Conservation (phyloP, 2,888 invertebrate genomes). For the Oeneis ivallda region DNA sequence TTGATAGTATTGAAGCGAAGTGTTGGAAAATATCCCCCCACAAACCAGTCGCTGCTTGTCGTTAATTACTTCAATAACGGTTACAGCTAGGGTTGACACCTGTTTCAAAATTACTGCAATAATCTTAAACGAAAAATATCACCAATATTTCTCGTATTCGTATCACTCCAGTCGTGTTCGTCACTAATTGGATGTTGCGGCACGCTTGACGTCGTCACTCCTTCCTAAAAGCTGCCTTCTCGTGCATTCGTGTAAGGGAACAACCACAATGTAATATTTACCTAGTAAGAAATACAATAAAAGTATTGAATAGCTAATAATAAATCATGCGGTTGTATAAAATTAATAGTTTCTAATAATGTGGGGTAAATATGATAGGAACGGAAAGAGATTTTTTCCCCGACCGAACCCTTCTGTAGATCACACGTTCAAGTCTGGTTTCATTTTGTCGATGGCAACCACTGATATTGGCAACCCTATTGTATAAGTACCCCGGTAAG, state of each 20-base stretch:
- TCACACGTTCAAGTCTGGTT: not conserved
- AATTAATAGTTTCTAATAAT: too few relatives aligned
- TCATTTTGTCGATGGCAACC: not conserved
- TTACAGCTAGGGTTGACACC: slow-evolving; percentile 35
- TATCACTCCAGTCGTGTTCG: too few relatives aligned
- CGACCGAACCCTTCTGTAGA: not conserved
- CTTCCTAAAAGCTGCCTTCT: too few relatives aligned
- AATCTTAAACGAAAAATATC: too few relatives aligned
- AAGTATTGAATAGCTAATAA: too few relatives aligned
- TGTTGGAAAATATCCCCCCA: slow-evolving; percentile 32
- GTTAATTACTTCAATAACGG: slow-evolving; percentile 77
- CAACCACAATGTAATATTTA: too few relatives aligned
- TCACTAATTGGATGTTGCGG: too few relatives aligned
- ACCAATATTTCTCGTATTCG: too few relatives aligned
- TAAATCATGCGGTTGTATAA: too few relatives aligned
- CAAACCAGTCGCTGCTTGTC: slow-evolving; percentile 70
- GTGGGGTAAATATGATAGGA: not conserved
- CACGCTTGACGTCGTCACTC: too few relatives aligned
- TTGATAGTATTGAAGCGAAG: slow-evolving; percentile 6
- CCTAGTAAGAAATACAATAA: too few relatives aligned
- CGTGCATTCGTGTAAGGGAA: too few relatives aligned
- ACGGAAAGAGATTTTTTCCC: not conserved
- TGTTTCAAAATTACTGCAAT: not conserved
- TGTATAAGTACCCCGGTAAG: slow-evolving; percentile 39
- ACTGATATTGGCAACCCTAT: not conserved